A percentile compares a stretch with the other conserved stretches of the same genome.
Conservation (phyloP, 2,797 vertebrate genomes). For the Chiroxiphia lanceolata region DNA sequence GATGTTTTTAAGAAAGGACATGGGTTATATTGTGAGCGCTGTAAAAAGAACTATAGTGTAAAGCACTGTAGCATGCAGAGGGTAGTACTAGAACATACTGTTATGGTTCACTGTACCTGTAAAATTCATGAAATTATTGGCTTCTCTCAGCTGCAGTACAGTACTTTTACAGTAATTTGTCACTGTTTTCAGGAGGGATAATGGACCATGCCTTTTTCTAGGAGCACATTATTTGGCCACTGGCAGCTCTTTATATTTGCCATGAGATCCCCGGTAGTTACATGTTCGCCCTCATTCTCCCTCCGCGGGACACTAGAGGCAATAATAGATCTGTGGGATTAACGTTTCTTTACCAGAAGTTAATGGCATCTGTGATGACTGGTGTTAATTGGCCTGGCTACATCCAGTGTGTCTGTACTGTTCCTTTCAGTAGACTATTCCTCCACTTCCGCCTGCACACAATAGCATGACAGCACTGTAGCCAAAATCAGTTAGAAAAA, state of each 20-base stretch:
- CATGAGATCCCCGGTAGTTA: slow-evolving; percentile 5
- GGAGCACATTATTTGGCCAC: slow-evolving; percentile 64
- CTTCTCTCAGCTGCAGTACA: slow-evolving; percentile 66
- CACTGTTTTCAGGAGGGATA: slow-evolving; percentile 69
- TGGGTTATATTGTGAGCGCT: slow-evolving; percentile 32
- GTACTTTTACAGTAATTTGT: slow-evolving; percentile 68
- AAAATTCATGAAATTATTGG: slow-evolving; percentile 71
- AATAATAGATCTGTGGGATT: neutral
- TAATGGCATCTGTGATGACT: slow-evolving; percentile 9
- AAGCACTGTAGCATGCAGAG: slow-evolving; percentile 64
- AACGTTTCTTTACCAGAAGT: slow-evolving; percentile 10
- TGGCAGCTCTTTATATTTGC: slow-evolving; percentile 65
- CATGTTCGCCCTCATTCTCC: neutral
- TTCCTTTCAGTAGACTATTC: neutral
- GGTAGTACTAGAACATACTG: slow-evolving; percentile 67
- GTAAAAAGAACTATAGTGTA: slow-evolving; percentile 57
- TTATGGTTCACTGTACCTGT: slow-evolving; percentile 70
- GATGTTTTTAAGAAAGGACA: slow-evolving; percentile 51
- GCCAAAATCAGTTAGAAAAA: slow-evolving; percentile 36
- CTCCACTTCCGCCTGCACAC: neutral
- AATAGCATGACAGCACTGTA: neutral
- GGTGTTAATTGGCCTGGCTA: slow-evolving; percentile 17
- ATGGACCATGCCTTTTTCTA: slow-evolving; percentile 68
- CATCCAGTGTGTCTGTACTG: neutral
- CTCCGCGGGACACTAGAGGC: neutral